Evolutionary conservation across 2,797 vertebrate species (phyloP), one percentile per base, ranked within the genome.

Genomic region (Sebastes taczanowskii): DNA sequence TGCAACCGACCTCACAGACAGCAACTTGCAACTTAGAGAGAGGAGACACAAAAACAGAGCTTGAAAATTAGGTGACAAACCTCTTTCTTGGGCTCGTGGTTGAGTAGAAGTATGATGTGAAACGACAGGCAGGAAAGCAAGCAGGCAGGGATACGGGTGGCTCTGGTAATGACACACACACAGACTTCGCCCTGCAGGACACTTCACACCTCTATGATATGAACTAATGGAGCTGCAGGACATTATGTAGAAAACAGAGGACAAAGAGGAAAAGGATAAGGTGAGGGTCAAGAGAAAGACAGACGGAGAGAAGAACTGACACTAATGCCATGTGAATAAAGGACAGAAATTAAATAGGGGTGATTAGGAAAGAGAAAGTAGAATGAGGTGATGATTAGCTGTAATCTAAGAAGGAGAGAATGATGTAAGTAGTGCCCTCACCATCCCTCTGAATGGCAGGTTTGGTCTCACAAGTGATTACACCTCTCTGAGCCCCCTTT

Each of bases 311-410:
- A 80, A 35, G 69, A 70, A 11, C 5, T n/a, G 53, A 74, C 77
- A 55, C 56, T 77, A 75, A 86, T 78, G 60, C 61, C 68, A 56
- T 63, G 61, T 71, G 81, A 88, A 83, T 90, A 60, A 81, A 84
- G 76, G 49, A 71, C 58, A 73, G 60, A 83, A 72, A 82, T 82
- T 32, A 86, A 91, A 88, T 64, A 55, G 65, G 38, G 61, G 11
- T 89, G 82, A 94, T 91, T 85, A 77, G 72, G 78, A 91, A 90
- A 85, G 83, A 81, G 75, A 78, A 89, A 87, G 73, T 62, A 76
- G 74, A 89, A 79, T 75, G 79, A 90, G 87, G 84, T 38, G 80
- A 92, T 92, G 90, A 94, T 91, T 86, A 86, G 82, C 62, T 74
- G 75, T 86, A 90, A 91, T 92, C 84, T 87, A 68, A 84, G 86